Evolutionary conservation across 2,888 invertebrate species (phyloP), one percentile per base, ranked within the genome.

Genomic region (Spilarctia lutea): DNA sequence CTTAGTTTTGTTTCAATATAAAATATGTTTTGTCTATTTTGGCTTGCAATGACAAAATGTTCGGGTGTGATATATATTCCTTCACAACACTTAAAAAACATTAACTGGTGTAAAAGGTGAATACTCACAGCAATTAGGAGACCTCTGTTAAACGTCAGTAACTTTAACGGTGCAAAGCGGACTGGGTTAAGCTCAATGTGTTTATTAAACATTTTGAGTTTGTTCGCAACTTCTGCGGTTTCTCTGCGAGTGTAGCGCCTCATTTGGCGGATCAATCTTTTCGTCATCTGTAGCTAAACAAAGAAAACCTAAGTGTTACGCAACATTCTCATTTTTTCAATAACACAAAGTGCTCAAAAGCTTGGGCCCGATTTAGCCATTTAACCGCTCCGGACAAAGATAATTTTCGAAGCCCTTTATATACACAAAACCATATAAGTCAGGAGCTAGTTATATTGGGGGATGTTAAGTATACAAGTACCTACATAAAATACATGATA

Each of bases 131-230:
- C 63, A 52, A 45, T 68, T 52, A 68, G 13, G 16, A 73, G 68
- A 35, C 16, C 35, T n/a, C 68, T 63, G 45, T 68, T 68, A 20
- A 73, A 63, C 16, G 63, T 68, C 1, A 73, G 48, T 10, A 73
- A 7, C 3, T 68, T 63, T 33, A 73, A 1, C 11, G 73, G 73
- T 33, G 73, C 60, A n/a, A 60, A 73, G 33, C 33, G 27, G 33
- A 65, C 68, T 0, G 68, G n/a, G 68, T 73, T 73, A 18, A 73
- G 63, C 35, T 20, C 6, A n/a, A 73, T 48, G 35, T 73, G 73
- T 35, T 48, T 30, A 27, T 33, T 6, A 30, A 73, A 73, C 48
- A 65, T 42, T 33, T 73, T 73, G 33, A 73, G 73, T 24, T 68
- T 63, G 11, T 63, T 13, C n/a, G 10, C 13, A 8, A 60, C n/a